Evolutionary conservation across 2,888 invertebrate species (phyloP), one percentile per base, ranked within the genome.

Genomic region (Amphipyra tragopoginis): DNA sequence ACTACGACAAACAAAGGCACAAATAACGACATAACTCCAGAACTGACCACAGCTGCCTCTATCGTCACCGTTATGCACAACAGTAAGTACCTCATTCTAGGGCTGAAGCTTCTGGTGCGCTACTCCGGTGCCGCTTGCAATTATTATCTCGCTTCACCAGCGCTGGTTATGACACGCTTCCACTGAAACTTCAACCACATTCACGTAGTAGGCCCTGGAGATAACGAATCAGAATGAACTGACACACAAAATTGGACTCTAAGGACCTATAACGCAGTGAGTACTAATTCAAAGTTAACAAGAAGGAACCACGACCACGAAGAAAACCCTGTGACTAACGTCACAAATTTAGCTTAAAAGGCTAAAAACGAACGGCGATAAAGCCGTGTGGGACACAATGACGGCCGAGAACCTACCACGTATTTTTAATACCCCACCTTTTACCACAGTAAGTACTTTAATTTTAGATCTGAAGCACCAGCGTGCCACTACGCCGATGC

Each of bases 401-500:
- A 57, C 54, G 45, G 59, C 39, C 43, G 45, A 61, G 54, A 11
- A 45, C 26, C 29, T 39, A 15, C 54, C 45, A 60, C 65, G 51
- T 38, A 64, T 56, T 58, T 63, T 29, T 65, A 57, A 63, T 50
- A 54, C 15, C 44, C 48, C 51, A 62, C 68, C 72, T 71, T 71
- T 66, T 53, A 60, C 60, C 55, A 54, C 55, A 72, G 72, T 72
- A 68, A 72, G 72, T 72, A 72, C 29, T 73, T 33, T 68, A 53
- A 64, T 72, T 72, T 54, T 72, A 72, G 72, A 68, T 48, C 8
- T 58, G 71, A 72, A 72, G 69, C 64, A 55, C n/a, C 68, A 58
- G 73, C 69, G 72, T 38, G 68, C 38, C 26, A 64, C 58, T 48
- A 21, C 72, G 15, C 15, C 45, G 55, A 29, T 15, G 43, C 64